Base-by-base conservation (phyloP, 2,888 invertebrate genomes). In the Pachymerium ferrugineum region DNA sequence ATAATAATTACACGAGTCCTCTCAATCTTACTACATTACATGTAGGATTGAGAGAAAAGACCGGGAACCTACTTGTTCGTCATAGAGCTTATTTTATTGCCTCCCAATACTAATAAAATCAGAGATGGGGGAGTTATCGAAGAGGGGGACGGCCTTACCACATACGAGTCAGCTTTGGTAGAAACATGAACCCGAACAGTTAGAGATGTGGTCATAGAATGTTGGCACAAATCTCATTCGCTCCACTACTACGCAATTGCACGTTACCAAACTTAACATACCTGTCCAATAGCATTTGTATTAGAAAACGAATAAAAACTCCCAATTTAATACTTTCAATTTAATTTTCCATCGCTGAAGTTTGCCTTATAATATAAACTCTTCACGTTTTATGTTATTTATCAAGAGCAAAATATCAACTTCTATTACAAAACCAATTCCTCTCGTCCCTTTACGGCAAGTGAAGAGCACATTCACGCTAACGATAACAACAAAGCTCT, bases 31-130 rank as follows among this genome's bases (percentile, higher is more conserved):
- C n/a, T n/a, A n/a, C n/a, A n/a, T 19, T 47, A 47, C 10, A 47
- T 47, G 47, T 19, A 38, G n/a, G n/a, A 47, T n/a, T 47, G 47
- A 47, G 22, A 47, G 47, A 47, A 47, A 47, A 47, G 47, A 47
- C 47, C 47, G 47, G 22, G 47, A 38, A 38, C 47, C 47, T 47
- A 47, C 47, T 47, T 47, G 47, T 47, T 47, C 47, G 47, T 22
- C 47, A 47, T 47, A 14, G 19, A 47, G 47, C 47, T 47, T 47
- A 47, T 47, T 47, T 47, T 47, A 47, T 47, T 47, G 47, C 47
- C 47, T 47, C 47, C 47, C 47, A 47, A 47, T 47, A 47, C 47
- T 47, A 47, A 47, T 47, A 47, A 47, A 47, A 47, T 47, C 47
- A 47, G 47, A 47, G 47, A 47, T 47, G 47, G 47, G 47, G 47